Base-by-base conservation (phyloP, 2,113 vertebrate species). In the Cavia aperea region DNA sequence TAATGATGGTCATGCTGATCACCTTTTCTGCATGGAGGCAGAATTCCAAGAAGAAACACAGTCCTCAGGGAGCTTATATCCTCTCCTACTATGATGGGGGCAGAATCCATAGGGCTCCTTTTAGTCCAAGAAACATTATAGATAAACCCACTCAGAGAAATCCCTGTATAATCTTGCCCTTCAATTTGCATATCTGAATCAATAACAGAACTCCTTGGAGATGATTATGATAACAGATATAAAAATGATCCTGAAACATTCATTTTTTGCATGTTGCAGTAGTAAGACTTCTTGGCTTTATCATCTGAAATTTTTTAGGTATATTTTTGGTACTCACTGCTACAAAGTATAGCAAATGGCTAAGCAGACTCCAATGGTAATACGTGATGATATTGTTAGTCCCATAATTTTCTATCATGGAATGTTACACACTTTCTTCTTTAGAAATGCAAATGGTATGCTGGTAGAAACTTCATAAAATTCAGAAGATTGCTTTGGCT, bases 271-370 rank as follows among this genome's bases (percentile, higher is more conserved):
- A 68, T 81, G 39, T 54, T 87, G 29, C 33, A 70, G 6, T 63
- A 75, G 78, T 92, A 85, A 90, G 70, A 21, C n/a, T 72, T 82
- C 49, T 91, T 92, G 43, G 4, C 85, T 84, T 92, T 86, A 79
- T 77, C 91, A 49, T 72, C 10, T 89, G 26, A 87, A 93, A 93
- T 89, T 87, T 85, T 46, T 68, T 54, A 66, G 54, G 15, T 62
- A 58, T 81, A 68, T 39, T 70, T 93, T 92, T 86, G 49, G 29
- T 39, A 87, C 16, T 36, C 56, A 62, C 33, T 46, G 18, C 51
- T 84, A 86, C 29, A 70, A 94, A 91, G 84, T 29, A 75, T 26
- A 93, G 82, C 90, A 94, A 91, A 91, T 49, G 29, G 19, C 12
- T 91, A 81, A 51, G 12, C 72, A 77, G 29, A 91, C 19, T 86